A percentile compares a stretch with the other conserved stretches of the same genome.
Conservation (phyloP, 2,113 vertebrate species). For the Poeciliopsis occidentalis region DNA sequence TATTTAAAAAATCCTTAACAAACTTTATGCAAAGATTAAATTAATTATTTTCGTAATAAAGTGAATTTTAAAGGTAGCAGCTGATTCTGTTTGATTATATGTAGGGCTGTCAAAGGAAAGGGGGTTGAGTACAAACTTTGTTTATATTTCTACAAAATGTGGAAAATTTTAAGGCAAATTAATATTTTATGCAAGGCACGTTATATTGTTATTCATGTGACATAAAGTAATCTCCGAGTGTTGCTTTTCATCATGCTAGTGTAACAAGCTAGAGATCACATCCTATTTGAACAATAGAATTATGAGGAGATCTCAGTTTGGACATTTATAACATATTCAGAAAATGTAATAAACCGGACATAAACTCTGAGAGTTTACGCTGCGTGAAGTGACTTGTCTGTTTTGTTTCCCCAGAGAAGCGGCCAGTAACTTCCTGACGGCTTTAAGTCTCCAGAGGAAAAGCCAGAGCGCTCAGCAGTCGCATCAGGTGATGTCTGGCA, state of each 20-base stretch:
- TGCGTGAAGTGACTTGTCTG: not conserved
- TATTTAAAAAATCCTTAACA: not conserved
- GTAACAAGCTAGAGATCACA: not conserved
- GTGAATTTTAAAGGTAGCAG: too few species aligned
- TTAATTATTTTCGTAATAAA: too few species aligned
- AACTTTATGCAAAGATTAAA: too few species aligned
- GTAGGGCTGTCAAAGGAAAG: not conserved
- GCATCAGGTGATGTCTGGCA: conserved; percentile 94
- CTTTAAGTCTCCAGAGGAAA: conserved; percentile 95
- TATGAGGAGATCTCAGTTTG: not conserved
- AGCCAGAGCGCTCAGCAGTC: conserved; percentile 92
- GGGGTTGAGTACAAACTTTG: not conserved
- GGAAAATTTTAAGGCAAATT: too few species aligned
- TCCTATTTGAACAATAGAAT: too few species aligned
- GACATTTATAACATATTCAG: not conserved
- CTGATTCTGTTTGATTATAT: not conserved
- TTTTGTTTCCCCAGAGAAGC: conserved; percentile 85
- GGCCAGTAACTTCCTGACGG: conserved; percentile 96
- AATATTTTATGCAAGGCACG: too few species aligned
- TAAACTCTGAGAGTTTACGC: not conserved
- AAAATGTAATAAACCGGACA: not conserved
- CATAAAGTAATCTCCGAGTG: not conserved
- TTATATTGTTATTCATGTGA: not conserved
- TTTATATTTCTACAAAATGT: not conserved
- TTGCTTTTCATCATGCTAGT: not conserved